phyloP scores from a whole-genome alignment of 2,113 vertebrate species.

The Prinia subflava region DNA sequence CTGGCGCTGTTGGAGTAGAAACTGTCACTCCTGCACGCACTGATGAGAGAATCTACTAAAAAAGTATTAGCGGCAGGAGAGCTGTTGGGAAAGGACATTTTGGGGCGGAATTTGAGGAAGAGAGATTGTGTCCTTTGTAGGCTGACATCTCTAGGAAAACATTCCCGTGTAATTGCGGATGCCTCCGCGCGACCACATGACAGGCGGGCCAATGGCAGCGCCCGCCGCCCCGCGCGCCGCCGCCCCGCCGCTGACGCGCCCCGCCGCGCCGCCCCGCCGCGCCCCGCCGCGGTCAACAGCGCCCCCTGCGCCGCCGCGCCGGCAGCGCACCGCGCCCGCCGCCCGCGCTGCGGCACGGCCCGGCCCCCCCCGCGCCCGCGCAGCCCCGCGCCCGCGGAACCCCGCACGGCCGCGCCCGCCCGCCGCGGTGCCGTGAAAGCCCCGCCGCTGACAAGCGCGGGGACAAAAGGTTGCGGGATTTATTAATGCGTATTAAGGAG shows the following conservation, averaged over 20 bases:
- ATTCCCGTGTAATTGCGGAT: constrained; percentile 96
- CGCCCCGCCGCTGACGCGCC: constrained; percentile 79
- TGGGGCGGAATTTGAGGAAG: constrained; percentile 92
- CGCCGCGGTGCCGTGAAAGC: constrained; percentile 72
- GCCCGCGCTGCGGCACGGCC: not conserved
- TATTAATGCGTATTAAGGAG: constrained; percentile 85
- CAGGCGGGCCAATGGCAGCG: constrained; percentile 98
- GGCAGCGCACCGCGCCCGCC: constrained; percentile 73
- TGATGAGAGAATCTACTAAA: constrained; percentile 98
- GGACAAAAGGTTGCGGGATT: constrained; percentile 84
- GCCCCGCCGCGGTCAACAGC: too few species aligned
- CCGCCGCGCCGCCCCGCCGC: constrained; percentile 50
- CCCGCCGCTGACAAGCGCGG: constrained; percentile 75
- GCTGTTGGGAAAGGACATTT: constrained; percentile 99
- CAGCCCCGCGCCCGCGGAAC: constrained; percentile 73
- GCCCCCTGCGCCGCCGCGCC: too few species aligned
- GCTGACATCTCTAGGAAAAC: constrained; percentile 99
- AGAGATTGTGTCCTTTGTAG: constrained; percentile 97
- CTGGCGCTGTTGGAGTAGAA: constrained; percentile 97
- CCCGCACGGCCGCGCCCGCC: constrained; percentile 47
- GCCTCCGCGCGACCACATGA: constrained; percentile 98
- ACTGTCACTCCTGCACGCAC: constrained; percentile 97
- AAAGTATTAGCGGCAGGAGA: constrained; percentile 98
- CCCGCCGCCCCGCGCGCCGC: constrained; percentile 87
- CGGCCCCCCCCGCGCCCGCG: constrained; percentile 64